A percentile compares a stretch with the other conserved stretches of the same genome.
Conservation (phyloP, 2,113 vertebrate genomes). For the Octodon degus region DNA sequence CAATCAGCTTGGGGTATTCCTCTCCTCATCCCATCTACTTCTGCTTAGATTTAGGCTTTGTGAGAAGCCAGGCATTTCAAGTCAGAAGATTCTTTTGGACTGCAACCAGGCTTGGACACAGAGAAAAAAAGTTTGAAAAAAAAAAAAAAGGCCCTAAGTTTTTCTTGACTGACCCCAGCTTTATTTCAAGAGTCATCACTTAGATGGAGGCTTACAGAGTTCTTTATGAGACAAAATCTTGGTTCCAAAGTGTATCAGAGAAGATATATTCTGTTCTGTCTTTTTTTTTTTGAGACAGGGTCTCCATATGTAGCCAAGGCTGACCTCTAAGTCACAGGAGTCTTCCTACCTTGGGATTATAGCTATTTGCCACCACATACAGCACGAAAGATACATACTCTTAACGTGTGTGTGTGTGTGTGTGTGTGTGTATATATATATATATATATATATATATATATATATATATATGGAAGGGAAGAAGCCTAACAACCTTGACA, state of each 20-base stretch:
- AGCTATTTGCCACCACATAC: background rate
- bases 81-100: constrained; percentile 66
- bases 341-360: background rate
- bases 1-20: constrained; percentile 15
- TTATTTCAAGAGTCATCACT: constrained; percentile 4
- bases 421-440: background rate
- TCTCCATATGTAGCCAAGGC: background rate
- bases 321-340: background rate
- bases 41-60: background rate
- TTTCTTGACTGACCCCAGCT: constrained; percentile 39
- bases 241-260: constrained; percentile 38
- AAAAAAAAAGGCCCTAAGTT: constrained; percentile 35
- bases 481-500: background rate
- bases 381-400: background rate
- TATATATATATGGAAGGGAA: background rate
- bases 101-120: constrained; percentile 43
- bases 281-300: background rate
- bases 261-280: background rate
- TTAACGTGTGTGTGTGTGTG: background rate
- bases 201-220: constrained; percentile 32
- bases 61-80: constrained; percentile 47
- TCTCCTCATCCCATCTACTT: background rate
- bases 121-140: background rate
- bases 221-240: constrained; percentile 32
- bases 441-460: no score